Base-by-base conservation (phyloP, 2,113 vertebrate genomes). In the Tor tambroides region DNA sequence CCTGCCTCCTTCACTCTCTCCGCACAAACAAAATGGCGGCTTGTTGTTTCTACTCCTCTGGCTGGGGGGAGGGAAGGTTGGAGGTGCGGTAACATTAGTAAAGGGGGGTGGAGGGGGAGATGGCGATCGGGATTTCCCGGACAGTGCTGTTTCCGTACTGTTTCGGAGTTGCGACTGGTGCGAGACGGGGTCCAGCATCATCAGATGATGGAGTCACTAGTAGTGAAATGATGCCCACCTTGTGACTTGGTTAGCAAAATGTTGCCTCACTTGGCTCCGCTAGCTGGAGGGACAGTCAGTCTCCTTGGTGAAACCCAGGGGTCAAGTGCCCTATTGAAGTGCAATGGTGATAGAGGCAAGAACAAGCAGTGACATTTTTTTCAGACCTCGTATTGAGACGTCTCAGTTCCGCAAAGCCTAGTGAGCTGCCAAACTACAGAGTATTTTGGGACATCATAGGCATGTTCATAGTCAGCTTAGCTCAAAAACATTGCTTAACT, bases 21-120 rank as follows among this genome's bases (percentile, higher is more conserved):
- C 93, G 94, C 93, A 94, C 92, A 94, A 96, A 96, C 95, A 96
- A 96, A 96, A 96, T 96, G 95, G 95, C 95, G 94, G 95, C 94
- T 95, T 95, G 95, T 95, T 95, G 95, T 96, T 96, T 95, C 95
- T 95, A 92, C 93, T 95, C 94, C 93, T 95, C 92, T 94, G 94
- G 94, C 92, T 94, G 78, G 86, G 79, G 79, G 67, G 85, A 85
- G 91, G 93, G 94, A 93, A 93, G 94, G 94, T 89, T 94, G 93
- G 93, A 95, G 94, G 94, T 93, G 92, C 91, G 90, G 93, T 92
- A 92, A 93, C 92, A 94, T 93, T 94, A 93, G 93, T 89, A 51
- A 78, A 86, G 90, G 91, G 87, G 83, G 89, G 83, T 83, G 83
- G 77, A 49, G 35, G 83, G 93, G 92, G 92, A 91, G 91, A 81